A percentile compares a stretch with the other conserved stretches of the same genome.
Evolutionary conservation across 2,797 vertebrate genomes (phyloP).

Genomic region (Danio albolineatus): DNA sequence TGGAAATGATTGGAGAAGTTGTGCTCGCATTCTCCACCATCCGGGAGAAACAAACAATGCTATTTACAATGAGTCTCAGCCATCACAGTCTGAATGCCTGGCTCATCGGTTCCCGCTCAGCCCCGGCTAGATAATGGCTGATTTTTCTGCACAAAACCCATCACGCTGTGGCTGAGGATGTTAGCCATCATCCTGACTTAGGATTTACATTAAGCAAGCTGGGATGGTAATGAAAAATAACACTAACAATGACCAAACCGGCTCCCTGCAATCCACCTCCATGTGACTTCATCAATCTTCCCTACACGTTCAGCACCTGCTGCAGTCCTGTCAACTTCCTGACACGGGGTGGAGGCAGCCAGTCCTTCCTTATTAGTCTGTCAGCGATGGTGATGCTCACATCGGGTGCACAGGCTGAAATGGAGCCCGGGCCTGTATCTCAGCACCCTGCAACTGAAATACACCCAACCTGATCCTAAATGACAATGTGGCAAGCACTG

Average conservation of each 20-base stretch:
- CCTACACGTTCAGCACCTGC: slow-evolving; percentile 65
- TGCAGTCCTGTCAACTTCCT: slow-evolving; percentile 65
- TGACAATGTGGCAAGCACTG: slow-evolving; percentile 63
- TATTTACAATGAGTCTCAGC: slow-evolving; percentile 48
- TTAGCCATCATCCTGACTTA: slow-evolving; percentile 51
- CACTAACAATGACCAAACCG: slow-evolving; percentile 56
- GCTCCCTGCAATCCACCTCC: slow-evolving; percentile 61
- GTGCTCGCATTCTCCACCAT: slow-evolving; percentile 29
- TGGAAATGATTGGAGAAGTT: slow-evolving; percentile 45
- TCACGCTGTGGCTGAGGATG: slow-evolving; percentile 46
- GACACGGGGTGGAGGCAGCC: slow-evolving; percentile 63
- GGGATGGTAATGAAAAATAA: slow-evolving; percentile 58
- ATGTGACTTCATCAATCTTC: slow-evolving; percentile 66
- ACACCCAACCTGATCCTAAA: slow-evolving; percentile 63
- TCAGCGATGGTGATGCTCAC: slow-evolving; percentile 58
- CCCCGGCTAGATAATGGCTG: slow-evolving; percentile 39
- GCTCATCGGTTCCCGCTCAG: slow-evolving; percentile 30
- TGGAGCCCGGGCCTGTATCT: slow-evolving; percentile 56
- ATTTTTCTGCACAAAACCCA: slow-evolving; percentile 25
- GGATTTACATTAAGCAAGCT: slow-evolving; percentile 50
- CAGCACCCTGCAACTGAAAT: slow-evolving; percentile 48
- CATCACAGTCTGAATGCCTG: slow-evolving; percentile 19
- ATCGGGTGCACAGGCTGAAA: slow-evolving; percentile 52
- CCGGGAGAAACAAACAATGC: slow-evolving; percentile 45
- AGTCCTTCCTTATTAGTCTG: slow-evolving; percentile 66